Base-by-base conservation (phyloP, 1,140 invertebrate genomes). In the Nephila pilipes region DNA sequence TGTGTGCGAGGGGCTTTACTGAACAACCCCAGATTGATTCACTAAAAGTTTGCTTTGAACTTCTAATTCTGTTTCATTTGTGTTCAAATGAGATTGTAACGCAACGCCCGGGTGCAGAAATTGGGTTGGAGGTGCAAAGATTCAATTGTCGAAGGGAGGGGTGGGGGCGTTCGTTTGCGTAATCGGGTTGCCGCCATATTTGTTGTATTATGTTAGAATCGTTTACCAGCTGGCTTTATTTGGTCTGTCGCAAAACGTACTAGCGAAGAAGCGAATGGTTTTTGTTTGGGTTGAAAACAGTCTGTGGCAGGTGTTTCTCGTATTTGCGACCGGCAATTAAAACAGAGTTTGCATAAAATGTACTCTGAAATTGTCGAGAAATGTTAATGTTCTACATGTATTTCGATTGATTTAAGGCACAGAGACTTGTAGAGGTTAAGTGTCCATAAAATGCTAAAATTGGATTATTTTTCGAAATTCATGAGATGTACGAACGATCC, bases 31-130 rank as follows among this genome's bases (percentile, higher is more conserved):
- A 90, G 65, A 57, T 58, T 20, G 46, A 79, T 80, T 57, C 89
- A n/a, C 89, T 83, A 83, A 91, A 83, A 91, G 89, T 91, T 91
- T 91, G 89, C 79, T 91, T 91, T 91, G 25, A 60, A 83, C 89
- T 91, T 46, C 79, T 91, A 91, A 81, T 91, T 83, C 89, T 81
- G 89, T 91, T 91, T 91, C 89, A 83, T 91, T 91, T 83, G 80
- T 91, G 75, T 83, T 65, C 55, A 22, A 90, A 80, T 29, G 88
- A 80, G 88, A 79, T 90, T 80, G 60, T 87, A 87, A 87, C 85
- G 18, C 4, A 65, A 87, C 60, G 25, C 65, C 88, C 22, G 22
- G 54, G 25, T 25, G 54, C 8, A 16, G 25, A 87, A 87, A 87
- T 87, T 36, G 60, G 58, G 85, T 87, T 80, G 38, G 69, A 90